Base-by-base conservation (phyloP, 2,113 vertebrate species). In the Tachysurus vachellii region DNA sequence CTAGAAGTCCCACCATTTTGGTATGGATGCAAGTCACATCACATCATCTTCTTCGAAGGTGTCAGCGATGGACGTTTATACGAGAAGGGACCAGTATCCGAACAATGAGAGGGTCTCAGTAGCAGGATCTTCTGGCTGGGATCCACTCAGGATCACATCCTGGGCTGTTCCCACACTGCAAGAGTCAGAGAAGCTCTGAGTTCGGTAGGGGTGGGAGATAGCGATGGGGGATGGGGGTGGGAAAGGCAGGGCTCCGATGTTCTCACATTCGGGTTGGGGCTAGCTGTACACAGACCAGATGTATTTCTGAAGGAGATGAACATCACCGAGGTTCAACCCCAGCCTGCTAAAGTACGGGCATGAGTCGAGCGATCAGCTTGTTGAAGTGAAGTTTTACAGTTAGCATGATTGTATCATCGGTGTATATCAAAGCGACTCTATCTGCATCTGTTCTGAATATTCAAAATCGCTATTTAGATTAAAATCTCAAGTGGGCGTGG, bases 181-280 rank as follows among this genome's bases (percentile, higher is more conserved):
- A 54, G 50, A 79, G 77, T 93, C 90, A 90, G 62, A 73, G 91
- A 88, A 89, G 93, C 93, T 94, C 94, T 93, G 94, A 93, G 93
- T 91, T 90, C 59, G 66, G 85, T 54, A 68, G 50, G 47, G 28
- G 50, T 44, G 64, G 42, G 77, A 86, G 80, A 77, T 73, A 61
- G 68, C 1, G 19, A 62, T 64, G 82, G 71, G 81, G 73, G 81
- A 13, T 64, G 91, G 91, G 92, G 94, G 93, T 96, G 95, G 95
- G 95, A 95, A 96, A 94, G 57, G 85, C 93, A 88, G 86, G 64
- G 89, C 88, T 92, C 90, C 92, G 85, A 92, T 90, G 90, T 96
- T 96, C 95, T 96, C 95, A 95, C 93, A 94, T 93, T 91, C 91
- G 89, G 89, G 91, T 91, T 89, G 88, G 87, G 90, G 85, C 89